Evolutionary conservation across 2,888 invertebrate species (phyloP).

Genomic region (Protonemura montana): DNA sequence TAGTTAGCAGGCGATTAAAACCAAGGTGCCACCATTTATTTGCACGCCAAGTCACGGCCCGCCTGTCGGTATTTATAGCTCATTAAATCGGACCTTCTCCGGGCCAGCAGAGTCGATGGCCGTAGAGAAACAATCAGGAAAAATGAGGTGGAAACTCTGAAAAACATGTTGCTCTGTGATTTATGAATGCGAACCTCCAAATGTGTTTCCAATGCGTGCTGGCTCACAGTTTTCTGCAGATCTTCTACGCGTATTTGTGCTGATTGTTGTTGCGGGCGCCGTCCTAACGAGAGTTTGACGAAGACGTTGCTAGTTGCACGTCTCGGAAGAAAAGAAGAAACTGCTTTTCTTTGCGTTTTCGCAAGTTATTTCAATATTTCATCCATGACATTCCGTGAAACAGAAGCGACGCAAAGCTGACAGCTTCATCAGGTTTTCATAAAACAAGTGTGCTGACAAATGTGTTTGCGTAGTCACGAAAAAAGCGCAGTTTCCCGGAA

Average conservation of each 20-base stretch:
- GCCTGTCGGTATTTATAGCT: too few species aligned
- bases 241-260: neutral
- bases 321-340: neutral
- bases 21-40: too few species aligned
- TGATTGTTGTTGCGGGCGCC: neutral
- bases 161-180: neutral
- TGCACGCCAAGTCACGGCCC: too few species aligned
- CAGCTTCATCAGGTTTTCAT: neutral
- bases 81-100: too few species aligned
- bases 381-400: neutral
- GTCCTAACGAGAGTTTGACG: neutral
- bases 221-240: neutral
- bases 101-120: too few species aligned
- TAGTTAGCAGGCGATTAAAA: too few species aligned
- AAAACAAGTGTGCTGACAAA: neutral
- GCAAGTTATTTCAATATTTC: neutral
- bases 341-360: neutral
- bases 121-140: too few species aligned
- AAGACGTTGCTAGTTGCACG: neutral
- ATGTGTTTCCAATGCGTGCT: neutral
- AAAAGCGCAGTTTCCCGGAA: neutral
- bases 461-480: neutral
- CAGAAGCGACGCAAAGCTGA: neutral
- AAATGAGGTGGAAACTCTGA: neutral
- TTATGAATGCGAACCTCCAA: neutral